A percentile compares a stretch with the other conserved stretches of the same genome.
Evolutionary conservation across 2,113 vertebrate species (phyloP).

Genomic region (Tachysurus fulvidraco): DNA sequence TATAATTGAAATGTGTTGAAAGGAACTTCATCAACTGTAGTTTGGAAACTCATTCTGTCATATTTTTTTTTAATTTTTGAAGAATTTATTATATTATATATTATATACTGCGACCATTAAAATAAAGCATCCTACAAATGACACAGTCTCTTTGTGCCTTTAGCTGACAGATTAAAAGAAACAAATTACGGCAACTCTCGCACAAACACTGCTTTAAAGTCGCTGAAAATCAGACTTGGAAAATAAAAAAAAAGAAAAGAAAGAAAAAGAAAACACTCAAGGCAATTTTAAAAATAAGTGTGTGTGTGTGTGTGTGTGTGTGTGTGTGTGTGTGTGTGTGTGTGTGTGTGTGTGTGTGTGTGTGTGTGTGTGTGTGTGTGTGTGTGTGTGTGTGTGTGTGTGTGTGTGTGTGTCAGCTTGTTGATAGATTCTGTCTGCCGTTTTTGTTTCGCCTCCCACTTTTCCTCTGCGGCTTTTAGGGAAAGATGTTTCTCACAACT

Average conservation of each 20-base stretch:
- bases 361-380: constrained; percentile 19
- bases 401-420: constrained; percentile 6
- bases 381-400: constrained; percentile 24
- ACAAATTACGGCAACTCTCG: too few species aligned
- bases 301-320: constrained; percentile 8
- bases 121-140: not conserved
- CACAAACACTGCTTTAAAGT: not conserved
- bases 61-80: not conserved
- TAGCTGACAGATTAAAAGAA: too few species aligned
- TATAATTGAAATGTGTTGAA: too few species aligned
- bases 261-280: not conserved
- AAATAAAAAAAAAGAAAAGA: not conserved
- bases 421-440: constrained; percentile 14
- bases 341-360: constrained; percentile 8
- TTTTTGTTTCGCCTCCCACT: not conserved
- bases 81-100: too few species aligned
- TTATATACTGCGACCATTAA: not conserved
- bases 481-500: not conserved
- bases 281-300: not conserved
- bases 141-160: not conserved
- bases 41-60: not conserved
- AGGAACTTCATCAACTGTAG: not conserved
- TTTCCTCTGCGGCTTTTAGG: not conserved
- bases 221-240: not conserved
- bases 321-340: constrained; percentile 3